A percentile compares a stretch with the other conserved stretches of the same genome.
These are phyloP conservation scores for Cassiopea xamachana DNA, from an alignment of 30 jellyfish, hydroid and myxozoan genomes.

Conservation along the genomic window DNA sequence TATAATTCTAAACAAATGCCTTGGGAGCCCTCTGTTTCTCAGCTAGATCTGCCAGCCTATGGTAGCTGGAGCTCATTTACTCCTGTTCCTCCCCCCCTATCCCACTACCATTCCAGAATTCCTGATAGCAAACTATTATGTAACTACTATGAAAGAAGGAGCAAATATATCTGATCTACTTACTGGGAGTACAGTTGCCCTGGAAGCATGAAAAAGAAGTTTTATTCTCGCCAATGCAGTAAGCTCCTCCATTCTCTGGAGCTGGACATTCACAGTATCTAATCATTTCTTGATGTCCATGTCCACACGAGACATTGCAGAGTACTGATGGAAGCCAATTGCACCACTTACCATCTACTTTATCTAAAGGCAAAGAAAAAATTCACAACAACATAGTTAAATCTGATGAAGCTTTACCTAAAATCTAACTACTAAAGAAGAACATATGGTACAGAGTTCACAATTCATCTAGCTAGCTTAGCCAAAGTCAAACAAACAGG, in stretches of 20 bases:
- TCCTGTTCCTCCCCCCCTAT: no score
- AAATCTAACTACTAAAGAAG: no score
- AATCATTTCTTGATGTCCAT: background rate
- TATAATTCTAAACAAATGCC: no score
- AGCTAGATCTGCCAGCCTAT: no score
- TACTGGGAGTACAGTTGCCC: background rate
- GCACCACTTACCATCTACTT: slow-evolving; percentile 30
- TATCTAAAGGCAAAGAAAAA: background rate
- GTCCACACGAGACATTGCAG: slow-evolving; percentile 21
- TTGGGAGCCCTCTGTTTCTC: no score
- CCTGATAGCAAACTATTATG: no score
- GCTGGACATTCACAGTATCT: slow-evolving; percentile 28
- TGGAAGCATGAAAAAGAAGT: background rate
- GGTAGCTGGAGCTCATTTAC: no score
- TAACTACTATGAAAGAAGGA: no score
- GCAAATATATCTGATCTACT: background rate
- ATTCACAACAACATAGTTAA: background rate
- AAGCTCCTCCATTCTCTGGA: slow-evolving; percentile 12
- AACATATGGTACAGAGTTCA: no score
- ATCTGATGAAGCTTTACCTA: background rate
- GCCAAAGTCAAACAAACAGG: no score
- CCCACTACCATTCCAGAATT: no score
- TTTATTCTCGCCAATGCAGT: background rate
- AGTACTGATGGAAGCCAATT: background rate
- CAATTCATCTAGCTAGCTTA: no score